These are phyloP conservation scores for Eupristina koningsbergeri DNA, from an alignment of 1,140 invertebrate species.

Conservation along the genomic window DNA sequence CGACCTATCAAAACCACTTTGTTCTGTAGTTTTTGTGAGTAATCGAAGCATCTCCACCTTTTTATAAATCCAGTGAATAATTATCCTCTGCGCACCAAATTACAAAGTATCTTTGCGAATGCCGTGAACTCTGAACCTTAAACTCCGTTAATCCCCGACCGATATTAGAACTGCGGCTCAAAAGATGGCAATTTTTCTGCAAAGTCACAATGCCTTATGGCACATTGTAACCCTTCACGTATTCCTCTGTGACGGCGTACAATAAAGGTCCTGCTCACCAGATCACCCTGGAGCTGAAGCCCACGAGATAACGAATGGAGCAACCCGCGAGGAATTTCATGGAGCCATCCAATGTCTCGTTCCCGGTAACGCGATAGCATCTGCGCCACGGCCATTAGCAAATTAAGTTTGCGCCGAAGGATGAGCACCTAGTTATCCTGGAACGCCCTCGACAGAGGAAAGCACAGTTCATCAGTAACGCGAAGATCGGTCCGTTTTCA, in stretches of 20 bases:
- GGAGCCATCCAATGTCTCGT: conserved; percentile 3
- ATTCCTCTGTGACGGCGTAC: conserved; percentile 20
- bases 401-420: conserved; percentile 42
- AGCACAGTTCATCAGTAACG: neutral
- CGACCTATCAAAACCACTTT: too few relatives aligned
- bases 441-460: neutral
- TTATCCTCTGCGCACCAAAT: too few relatives aligned
- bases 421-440: conserved; percentile 24
- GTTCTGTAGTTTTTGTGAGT: too few relatives aligned
- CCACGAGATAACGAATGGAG: too few relatives aligned
- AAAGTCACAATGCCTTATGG: neutral
- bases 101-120: neutral
- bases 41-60: too few relatives aligned
- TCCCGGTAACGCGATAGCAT: conserved; percentile 24
- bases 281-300: neutral
- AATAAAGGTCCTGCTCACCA: neutral
- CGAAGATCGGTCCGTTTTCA: neutral
- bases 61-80: too few relatives aligned
- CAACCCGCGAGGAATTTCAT: conserved; percentile 1
- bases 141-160: neutral
- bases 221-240: conserved; percentile 18
- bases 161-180: too few relatives aligned
- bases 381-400: conserved; percentile 12
- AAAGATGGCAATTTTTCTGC: neutral
- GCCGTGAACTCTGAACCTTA: too few relatives aligned